phyloP scores from a whole-genome alignment of 2,797 vertebrate species.

The Poecilia picta region DNA sequence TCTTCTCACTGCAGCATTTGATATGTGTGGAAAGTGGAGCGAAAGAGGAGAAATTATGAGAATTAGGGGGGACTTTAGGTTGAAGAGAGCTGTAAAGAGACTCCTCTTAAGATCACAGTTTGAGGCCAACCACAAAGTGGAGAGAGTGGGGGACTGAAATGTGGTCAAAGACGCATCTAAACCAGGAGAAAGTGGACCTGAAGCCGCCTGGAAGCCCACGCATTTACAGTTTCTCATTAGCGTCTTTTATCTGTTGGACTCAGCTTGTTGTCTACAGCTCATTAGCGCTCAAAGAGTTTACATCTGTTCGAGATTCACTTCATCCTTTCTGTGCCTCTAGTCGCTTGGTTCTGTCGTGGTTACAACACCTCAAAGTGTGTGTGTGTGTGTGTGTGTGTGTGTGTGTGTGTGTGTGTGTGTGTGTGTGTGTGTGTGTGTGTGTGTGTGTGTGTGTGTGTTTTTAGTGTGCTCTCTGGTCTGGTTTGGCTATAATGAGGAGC shows the following conservation, averaged over 20 bases:
- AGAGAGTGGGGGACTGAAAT: slow-evolving; percentile 31
- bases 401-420: neutral
- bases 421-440: no score
- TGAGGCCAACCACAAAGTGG: slow-evolving; percentile 65
- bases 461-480: slow-evolving; percentile 40
- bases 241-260: slow-evolving; percentile 43
- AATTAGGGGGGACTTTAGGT: slow-evolving; percentile 29
- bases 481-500: slow-evolving; percentile 73
- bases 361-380: slow-evolving; percentile 15
- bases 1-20: neutral
- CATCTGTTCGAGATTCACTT: slow-evolving; percentile 32
- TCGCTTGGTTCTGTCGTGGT: slow-evolving; percentile 23
- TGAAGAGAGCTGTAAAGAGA: slow-evolving; percentile 62
- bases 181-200: slow-evolving; percentile 1
- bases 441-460: slow-evolving; percentile 7
- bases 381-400: slow-evolving; percentile 21
- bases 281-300: slow-evolving; percentile 34
- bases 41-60: slow-evolving; percentile 13
- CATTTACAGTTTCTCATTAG: slow-evolving; percentile 42
- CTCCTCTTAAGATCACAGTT: slow-evolving; percentile 57
- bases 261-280: slow-evolving; percentile 53
- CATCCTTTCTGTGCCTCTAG: slow-evolving; percentile 11
- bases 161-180: slow-evolving; percentile 37
- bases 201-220: no score
- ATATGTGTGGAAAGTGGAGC: neutral